These are phyloP conservation scores for Hybos culiciformis DNA, from an alignment of 2,888 invertebrate species.

Conservation along the genomic window DNA sequence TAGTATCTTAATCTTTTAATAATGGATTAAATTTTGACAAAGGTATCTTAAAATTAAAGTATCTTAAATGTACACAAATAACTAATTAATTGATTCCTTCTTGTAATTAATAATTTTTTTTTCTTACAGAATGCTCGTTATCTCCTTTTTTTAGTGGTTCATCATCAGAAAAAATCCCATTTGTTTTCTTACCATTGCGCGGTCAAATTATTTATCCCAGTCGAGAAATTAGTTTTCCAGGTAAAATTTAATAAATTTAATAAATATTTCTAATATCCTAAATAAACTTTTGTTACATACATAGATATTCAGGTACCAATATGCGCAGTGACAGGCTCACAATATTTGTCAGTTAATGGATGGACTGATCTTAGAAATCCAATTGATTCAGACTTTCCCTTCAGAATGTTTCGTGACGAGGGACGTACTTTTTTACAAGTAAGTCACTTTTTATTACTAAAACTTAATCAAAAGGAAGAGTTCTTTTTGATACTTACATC, in stretches of 20 bases:
- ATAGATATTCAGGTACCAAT: slow-evolving; percentile 65
- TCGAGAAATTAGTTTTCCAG: slow-evolving; percentile 69
- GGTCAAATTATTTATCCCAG: slow-evolving; percentile 83
- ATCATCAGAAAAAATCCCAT: slow-evolving; percentile 66
- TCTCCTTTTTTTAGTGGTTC: slow-evolving; percentile 63
- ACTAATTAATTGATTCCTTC: no score
- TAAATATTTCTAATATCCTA: no score
- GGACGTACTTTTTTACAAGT: slow-evolving; percentile 71
- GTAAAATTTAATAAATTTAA: slow-evolving; percentile 19
- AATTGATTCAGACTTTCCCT: slow-evolving; percentile 63
- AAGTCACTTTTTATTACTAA: slow-evolving; percentile 17
- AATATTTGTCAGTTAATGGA: slow-evolving; percentile 63
- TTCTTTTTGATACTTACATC: no score
- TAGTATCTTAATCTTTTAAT: no score
- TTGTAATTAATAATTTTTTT: no score
- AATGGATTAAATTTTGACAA: no score
- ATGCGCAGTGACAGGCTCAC: slow-evolving; percentile 74
- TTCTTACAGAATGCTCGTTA: slow-evolving; percentile 57
- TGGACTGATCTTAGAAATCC: slow-evolving; percentile 70
- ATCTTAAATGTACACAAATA: no score
- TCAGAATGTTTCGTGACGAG: slow-evolving; percentile 66
- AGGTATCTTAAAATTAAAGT: no score
- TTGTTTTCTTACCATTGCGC: slow-evolving; percentile 70
- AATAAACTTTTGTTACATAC: slow-evolving; percentile 1
- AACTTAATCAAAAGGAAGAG: no score